Base-by-base conservation (phyloP, 2,888 invertebrate genomes). In the Thera obeliscata region DNA sequence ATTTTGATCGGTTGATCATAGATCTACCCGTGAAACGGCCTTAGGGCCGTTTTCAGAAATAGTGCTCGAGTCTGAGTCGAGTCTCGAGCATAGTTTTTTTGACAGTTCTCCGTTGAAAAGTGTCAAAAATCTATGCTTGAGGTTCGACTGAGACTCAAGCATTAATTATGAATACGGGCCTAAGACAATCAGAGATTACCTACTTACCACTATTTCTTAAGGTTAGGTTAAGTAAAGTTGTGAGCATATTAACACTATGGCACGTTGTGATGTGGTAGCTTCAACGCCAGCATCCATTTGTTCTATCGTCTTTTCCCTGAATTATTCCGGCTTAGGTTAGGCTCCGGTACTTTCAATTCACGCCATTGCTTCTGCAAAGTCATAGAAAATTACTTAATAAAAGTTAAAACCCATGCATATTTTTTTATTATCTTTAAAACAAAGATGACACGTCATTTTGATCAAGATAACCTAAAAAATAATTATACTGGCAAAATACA, bases 331-430 rank as follows among this genome's bases (percentile, higher is more conserved):
- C 72, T 82, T 22, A 84, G 68, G 58, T 78, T 86, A 2, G 89
- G 85, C 66, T 91, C 92, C 8, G 89, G 88, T 70, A 93, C 90
- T 82, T 89, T 91, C 33, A 93, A 76, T 74, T 93, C 93, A 35
- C 87, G 86, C 93, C 93, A 93, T 84, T 92, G 87, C 87, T 90
- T 93, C 93, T 93, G 88, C 35, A 7, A 59, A 63, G 43, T 57
- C 2, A 3, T n/a, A n/a, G 22, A 56, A 63, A 56, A 22, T 50
- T 35, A n/a, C 22, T 22, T 9, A 12, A 9, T 9, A n/a, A 0
- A 41, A 56, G 33, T 33, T 52, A 33, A 41, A 41, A 52, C 8
- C 2, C 2, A 12, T n/a, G n/a, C 7, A 46, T 46, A 9, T 46
- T 46, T 5, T 46, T 9, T 7, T 46, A 9, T 9, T 46, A 9